phyloP scores from a whole-genome alignment of 1,140 invertebrate genomes.

The Caligus rogercresseyi region DNA sequence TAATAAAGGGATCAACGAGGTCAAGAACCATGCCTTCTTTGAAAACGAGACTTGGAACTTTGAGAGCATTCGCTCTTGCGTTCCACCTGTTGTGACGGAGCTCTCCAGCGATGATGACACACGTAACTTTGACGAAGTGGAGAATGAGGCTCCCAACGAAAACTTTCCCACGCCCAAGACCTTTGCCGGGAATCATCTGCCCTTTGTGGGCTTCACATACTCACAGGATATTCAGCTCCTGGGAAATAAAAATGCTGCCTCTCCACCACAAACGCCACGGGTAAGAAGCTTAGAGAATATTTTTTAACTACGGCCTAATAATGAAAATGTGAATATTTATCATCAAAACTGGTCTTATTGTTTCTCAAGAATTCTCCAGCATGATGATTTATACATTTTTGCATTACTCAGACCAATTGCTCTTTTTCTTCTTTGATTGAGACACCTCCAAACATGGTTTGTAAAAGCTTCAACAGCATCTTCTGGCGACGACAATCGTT shows the following conservation, averaged over 20 bases:
- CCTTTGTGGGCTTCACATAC: constrained; percentile 97
- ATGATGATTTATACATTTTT: too few species aligned
- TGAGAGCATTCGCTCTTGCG: constrained; percentile 77
- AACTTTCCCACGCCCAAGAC: constrained; percentile 87
- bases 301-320: too few species aligned
- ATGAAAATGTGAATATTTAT: too few species aligned
- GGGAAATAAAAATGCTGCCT: background rate
- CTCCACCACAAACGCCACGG: constrained; percentile 19
- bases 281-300: too few species aligned
- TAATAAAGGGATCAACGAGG: constrained; percentile 81
- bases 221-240: constrained; percentile 60
- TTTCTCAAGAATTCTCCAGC: too few species aligned
- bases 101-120: constrained; percentile 89
- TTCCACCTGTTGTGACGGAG: constrained; percentile 90
- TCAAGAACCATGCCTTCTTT: constrained; percentile 88
- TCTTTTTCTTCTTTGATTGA: too few species aligned
- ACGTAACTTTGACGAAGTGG: constrained; percentile 93
- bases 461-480: too few species aligned
- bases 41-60: constrained; percentile 94
- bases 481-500: too few species aligned
- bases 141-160: constrained; percentile 70
- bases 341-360: too few species aligned
- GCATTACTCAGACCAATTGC: too few species aligned
- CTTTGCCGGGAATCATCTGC: constrained; percentile 93
- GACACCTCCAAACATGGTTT: too few species aligned